Base-by-base conservation (phyloP, 1,140 invertebrate genomes). In the Cherax destructor region DNA sequence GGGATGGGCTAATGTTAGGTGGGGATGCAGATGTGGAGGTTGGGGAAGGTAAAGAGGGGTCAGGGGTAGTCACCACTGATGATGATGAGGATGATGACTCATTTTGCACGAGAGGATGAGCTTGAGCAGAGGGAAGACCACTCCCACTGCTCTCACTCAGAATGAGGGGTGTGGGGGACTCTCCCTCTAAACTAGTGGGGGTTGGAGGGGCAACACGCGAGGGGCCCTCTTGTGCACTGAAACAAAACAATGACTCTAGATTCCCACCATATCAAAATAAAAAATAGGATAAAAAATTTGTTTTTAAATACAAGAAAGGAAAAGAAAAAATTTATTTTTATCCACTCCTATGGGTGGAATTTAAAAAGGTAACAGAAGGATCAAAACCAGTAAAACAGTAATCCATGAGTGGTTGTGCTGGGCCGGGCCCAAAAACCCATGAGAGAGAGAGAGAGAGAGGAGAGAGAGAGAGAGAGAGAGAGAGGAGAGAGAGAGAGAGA, bases 151-250 rank as follows among this genome's bases (percentile, higher is more conserved):
- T 81, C 74, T 91, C 88, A 50, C 41, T 78, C 1, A 91, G 83
- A 49, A 91, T 91, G 56, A 91, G 76, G 88, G 88, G 88, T 85
- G 88, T 85, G 74, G 83, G 83, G 65, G 88, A 69, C 83, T 91
- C 83, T 21, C 88, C 83, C 76, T 91, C 88, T 78, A 91, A 84
- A 56, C 88, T 85, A 65, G 88, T 91, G 77, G 88, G 88, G 76
- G 88, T 91, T 77, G 88, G 88, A 84, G 88, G 88, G 72, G 88
- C 88, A 84, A 91, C 81, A 84, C 88, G 88, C 72, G 88, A 91
- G 83, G 88, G 88, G 83, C 88, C 88, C 76, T 91, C 83, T 56
- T 91, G 88, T 85, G 88, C 83, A 69, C 88, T 91, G 88, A 84
- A 91, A 91, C 30, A 85, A 91, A 83, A 91, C 76, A 91, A 85